A percentile compares a stretch with the other conserved stretches of the same genome.
phyloP scores from a whole-genome alignment of 2,888 invertebrate genomes.

The Cryptocheilus praepositus region DNA sequence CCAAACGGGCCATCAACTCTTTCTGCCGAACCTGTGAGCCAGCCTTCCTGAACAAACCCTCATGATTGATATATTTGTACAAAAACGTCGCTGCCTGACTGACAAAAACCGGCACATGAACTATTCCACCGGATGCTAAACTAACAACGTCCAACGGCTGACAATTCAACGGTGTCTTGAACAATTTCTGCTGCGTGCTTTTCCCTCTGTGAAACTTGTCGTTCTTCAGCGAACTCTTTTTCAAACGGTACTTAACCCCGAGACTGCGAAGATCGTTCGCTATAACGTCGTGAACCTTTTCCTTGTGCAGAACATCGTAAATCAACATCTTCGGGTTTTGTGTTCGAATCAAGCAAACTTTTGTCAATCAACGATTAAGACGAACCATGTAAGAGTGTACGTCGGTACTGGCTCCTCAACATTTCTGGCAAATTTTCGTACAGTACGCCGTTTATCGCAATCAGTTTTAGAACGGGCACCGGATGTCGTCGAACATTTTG shows the following conservation, averaged over 20 bases:
- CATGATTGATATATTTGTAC: constrained; percentile 82
- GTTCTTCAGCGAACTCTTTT: constrained; percentile 78
- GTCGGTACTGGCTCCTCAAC: too few relatives aligned
- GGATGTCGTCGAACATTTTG: too few relatives aligned
- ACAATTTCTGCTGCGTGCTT: constrained; percentile 72
- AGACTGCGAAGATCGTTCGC: constrained; percentile 82
- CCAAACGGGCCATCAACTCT: constrained; percentile 85
- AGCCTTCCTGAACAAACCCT: constrained; percentile 92
- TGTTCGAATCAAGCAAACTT: background rate
- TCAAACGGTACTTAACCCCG: constrained; percentile 83
- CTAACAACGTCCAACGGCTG: constrained; percentile 78
- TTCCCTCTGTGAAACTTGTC: constrained; percentile 63
- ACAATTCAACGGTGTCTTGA: constrained; percentile 77
- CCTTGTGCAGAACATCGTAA: constrained; percentile 77
- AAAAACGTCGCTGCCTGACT: constrained; percentile 84
- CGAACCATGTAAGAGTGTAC: too few relatives aligned
- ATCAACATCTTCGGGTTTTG: constrained; percentile 76
- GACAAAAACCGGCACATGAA: constrained; percentile 84
- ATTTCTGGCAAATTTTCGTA: too few relatives aligned
- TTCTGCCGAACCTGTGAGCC: constrained; percentile 89
- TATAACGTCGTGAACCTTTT: constrained; percentile 78
- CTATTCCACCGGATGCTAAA: constrained; percentile 82
- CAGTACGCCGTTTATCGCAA: too few relatives aligned
- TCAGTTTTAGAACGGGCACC: too few relatives aligned
- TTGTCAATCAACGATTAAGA: too few relatives aligned